These are phyloP conservation scores for Papilio gigon DNA, from an alignment of 2,888 invertebrate species.

Conservation along the genomic window DNA sequence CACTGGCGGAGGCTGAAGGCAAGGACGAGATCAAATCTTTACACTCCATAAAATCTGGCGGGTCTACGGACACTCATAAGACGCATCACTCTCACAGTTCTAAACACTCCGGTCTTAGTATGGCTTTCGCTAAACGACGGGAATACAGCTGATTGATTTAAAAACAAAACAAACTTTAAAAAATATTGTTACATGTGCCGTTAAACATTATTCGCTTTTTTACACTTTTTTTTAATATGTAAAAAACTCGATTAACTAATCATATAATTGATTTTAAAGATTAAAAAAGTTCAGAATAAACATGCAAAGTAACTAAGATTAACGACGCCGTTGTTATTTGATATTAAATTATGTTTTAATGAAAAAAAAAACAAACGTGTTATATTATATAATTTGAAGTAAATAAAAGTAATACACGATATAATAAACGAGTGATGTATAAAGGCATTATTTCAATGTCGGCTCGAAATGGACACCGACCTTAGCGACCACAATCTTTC, in stretches of 20 bases:
- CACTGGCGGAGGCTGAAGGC: slow-evolving; percentile 61
- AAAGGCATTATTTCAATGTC: slow-evolving; percentile 59
- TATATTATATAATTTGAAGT: background rate
- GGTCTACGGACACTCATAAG: slow-evolving; percentile 62
- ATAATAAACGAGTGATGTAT: slow-evolving; percentile 49
- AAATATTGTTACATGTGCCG: no score
- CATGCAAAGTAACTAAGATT: no score
- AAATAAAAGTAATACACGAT: slow-evolving; percentile 14
- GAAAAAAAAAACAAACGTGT: no score
- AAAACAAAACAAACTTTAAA: no score
- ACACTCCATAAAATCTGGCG: slow-evolving; percentile 61
- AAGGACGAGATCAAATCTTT: slow-evolving; percentile 70
- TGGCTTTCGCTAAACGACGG: slow-evolving; percentile 70
- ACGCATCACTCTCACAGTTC: slow-evolving; percentile 71
- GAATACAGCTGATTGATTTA: slow-evolving; percentile 55
- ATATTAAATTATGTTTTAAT: no score
- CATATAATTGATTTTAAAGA: no score
- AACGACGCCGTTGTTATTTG: no score
- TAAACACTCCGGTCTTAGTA: slow-evolving; percentile 69
- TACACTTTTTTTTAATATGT: no score
- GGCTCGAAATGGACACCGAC: slow-evolving; percentile 61
- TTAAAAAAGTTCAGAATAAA: no score
- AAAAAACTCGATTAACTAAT: no score
- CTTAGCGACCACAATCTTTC: slow-evolving; percentile 63
- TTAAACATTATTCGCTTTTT: no score